Evolutionary conservation across 2,113 vertebrate genomes (phyloP), one percentile per base, ranked within the genome.

Genomic region (Syngnathus floridae): DNA sequence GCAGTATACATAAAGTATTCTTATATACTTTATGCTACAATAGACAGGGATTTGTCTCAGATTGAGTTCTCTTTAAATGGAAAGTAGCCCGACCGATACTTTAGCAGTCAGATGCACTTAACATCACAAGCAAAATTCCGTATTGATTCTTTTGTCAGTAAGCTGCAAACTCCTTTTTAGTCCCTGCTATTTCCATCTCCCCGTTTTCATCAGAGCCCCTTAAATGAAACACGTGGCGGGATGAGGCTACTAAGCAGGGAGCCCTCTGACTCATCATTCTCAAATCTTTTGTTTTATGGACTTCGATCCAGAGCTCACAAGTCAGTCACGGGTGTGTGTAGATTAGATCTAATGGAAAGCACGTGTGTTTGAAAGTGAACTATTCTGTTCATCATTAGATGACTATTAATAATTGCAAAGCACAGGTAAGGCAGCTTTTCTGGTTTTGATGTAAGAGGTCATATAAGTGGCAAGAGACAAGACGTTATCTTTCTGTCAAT

Each of bases 361-460:
- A 22, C 13, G 36, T 52, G 37, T 21, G 16, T 36, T 70, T 49
- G n/a, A 31, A 67, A 37, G 14, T 12, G 5, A 21, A 45, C 7
- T 57, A 69, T 66, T 64, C 55, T 71, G 58, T 54, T 55, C 21
- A 52, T 63, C 46, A 56, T 43, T 46, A 46, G 46, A 54, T 13
- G 35, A 49, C 65, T 12, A 37, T 52, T 61, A 60, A 38, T 8
- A 71, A 22, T 7, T 52, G 11, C 5, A 59, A 16, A 59, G 49
- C 16, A 14, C 21, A 31, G 0, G 0, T 49, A 40, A 66, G 17
- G 10, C 38, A 67, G 19, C 5, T 46, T 19, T 51, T 40, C 31
- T 26, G 54, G 38, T 35, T 19, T 31, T 40, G 16, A 48, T 6
- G 2, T 54, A 66, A 19, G 17, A 35, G 2, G 26, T 19, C 43